These are phyloP conservation scores for Pseudococcus viburni DNA, from an alignment of 2,888 invertebrate species.

Conservation along the genomic window DNA sequence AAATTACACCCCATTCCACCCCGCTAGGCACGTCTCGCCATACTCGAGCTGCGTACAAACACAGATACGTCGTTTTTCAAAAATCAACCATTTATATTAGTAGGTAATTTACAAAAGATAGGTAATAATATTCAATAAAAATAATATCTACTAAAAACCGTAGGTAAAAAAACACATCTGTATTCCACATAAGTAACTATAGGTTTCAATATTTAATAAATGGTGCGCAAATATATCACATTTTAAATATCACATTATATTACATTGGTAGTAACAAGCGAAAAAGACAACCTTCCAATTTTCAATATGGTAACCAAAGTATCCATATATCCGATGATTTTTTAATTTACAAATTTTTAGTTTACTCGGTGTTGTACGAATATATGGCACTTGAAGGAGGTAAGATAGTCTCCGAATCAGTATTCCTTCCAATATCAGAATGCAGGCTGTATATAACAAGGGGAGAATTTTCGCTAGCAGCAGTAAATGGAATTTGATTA, in stretches of 20 bases:
- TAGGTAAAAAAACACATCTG: not conserved
- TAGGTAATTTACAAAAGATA: not conserved
- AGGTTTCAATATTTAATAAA: not conserved
- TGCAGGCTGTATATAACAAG: not conserved
- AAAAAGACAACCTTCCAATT: conserved; percentile 36
- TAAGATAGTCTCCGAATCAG: conserved; percentile 12
- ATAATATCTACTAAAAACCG: not conserved
- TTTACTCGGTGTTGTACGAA: conserved; percentile 2
- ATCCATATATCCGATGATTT: conserved; percentile 22
- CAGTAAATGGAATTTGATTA: not conserved
- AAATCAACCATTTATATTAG: conserved; percentile 56
- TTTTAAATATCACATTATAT: conserved; percentile 56
- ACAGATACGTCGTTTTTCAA: conserved; percentile 4
- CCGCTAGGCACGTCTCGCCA: not conserved
- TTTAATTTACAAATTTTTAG: not conserved
- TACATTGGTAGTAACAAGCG: conserved; percentile 32
- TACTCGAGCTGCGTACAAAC: not conserved
- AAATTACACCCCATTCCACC: not conserved
- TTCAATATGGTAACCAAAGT: conserved; percentile 39
- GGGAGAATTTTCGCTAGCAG: not conserved
- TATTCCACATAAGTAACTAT: conserved; percentile 17
- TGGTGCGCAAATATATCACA: conserved; percentile 53
- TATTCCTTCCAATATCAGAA: conserved; percentile 4
- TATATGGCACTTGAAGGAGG: conserved; percentile 43
- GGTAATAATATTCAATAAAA: not conserved